These are phyloP conservation scores for Syndactyla subalaris DNA, from an alignment of 2,797 vertebrate genomes.

Conservation along the genomic window DNA sequence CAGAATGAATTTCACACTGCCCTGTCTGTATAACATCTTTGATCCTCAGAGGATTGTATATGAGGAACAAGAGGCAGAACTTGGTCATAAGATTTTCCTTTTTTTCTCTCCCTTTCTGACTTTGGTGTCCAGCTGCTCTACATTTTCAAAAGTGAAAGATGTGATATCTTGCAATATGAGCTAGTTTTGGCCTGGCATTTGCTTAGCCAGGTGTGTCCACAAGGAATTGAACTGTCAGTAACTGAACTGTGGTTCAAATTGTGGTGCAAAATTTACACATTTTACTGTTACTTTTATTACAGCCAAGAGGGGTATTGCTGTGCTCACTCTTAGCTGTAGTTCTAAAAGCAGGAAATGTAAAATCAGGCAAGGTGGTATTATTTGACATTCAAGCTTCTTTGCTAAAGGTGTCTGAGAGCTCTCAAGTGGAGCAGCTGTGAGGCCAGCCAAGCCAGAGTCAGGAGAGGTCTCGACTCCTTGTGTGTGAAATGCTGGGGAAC, in stretches of 20 bases:
- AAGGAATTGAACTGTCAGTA: neutral
- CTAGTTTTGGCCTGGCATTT: neutral
- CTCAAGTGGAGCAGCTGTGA: rapidly evolving
- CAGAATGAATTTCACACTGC: neutral
- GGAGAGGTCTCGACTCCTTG: rapidly evolving
- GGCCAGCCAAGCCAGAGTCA: neutral
- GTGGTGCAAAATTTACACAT: rapidly evolving
- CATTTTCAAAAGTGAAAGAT: neutral
- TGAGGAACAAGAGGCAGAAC: neutral
- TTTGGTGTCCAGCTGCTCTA: neutral
- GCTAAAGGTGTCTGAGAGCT: too few species aligned
- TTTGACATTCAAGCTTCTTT: neutral
- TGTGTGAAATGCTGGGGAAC: neutral
- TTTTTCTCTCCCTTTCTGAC: neutral
- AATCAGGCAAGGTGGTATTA: neutral
- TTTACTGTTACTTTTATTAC: neutral
- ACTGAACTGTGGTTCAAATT: rapidly evolving
- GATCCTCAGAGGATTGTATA: neutral
- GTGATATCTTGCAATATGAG: neutral
- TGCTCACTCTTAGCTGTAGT: neutral
- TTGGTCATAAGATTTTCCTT: rapidly evolving
- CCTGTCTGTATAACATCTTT: neutral
- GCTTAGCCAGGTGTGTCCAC: neutral
- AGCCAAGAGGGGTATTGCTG: neutral
- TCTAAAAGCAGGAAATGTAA: neutral